Evolutionary conservation across 2,888 invertebrate genomes (phyloP), one percentile per base, ranked within the genome.

Genomic region (Andricus quercusramuli): DNA sequence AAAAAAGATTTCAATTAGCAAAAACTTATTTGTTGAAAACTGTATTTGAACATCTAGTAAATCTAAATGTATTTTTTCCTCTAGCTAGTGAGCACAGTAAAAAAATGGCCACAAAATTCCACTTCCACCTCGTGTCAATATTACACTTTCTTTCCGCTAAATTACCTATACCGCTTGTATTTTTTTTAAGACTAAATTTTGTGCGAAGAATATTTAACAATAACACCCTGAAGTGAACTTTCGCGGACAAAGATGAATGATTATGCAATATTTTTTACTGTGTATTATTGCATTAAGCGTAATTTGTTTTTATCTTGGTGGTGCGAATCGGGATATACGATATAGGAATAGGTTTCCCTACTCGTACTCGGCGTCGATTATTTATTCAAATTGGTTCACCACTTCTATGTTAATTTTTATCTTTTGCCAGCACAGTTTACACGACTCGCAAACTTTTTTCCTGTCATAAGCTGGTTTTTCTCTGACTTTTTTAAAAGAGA

Each of bases 21-120:
- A 22, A 59, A 59, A 59, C 59, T 22, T 59, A 22, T 59, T 59
- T 59, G n/a, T 9, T 22, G n/a, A 59, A 59, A 59, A 51, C 22
- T 59, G 59, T 59, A 59, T 59, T n/a, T 59, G 59, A 9, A 59
- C 59, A 59, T 59, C 59, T 22, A 59, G 59, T 59, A 22, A 22
- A 59, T 59, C 22, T 1, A 59, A 51, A 51, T 20, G 51, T 51
- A 51, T 47, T 51, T 51, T 20, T 20, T 51, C 51, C 51, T 20
- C 17, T 51, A 5, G 51, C 51, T 17, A 51, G 51, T 6, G 4
- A 51, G 5, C 20, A 20, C 51, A 5, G 20, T 51, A 9, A 4
- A 51, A 51, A 51, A 51, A 6, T 51, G 5, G 20, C 17, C 6
- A 51, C 6, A 51, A 51, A 51, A 51, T 17, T 51, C 51, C 51